Evolutionary conservation across 2,888 invertebrate species (phyloP), one percentile per base, ranked within the genome.

Genomic region (Drosophila mimica): DNA sequence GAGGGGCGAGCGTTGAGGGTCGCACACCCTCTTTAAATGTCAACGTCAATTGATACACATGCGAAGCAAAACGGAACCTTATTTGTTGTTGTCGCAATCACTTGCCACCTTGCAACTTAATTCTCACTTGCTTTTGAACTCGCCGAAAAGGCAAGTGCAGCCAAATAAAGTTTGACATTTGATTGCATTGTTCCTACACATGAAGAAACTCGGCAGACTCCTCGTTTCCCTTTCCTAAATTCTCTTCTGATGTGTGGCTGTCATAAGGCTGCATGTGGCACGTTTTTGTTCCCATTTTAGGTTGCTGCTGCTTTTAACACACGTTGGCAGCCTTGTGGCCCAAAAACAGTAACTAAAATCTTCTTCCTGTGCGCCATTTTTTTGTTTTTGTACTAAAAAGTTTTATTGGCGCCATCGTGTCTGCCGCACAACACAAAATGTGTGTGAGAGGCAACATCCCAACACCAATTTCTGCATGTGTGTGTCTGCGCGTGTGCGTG

Each of bases 321-420:
- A 52, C 3, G 8, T 28, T 17, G n/a, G 4, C 28, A 4, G 20
- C 54, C 28, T 6, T 15, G 28, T 30, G 25, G 17, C 31, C 34
- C 11, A 36, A 40, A 43, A 74, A 70, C 54, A 74, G 62, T 70
- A 65, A 79, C 79, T 67, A 71, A 33, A 66, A 48, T 52, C 46
- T 25, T 62, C 65, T 61, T 53, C 40, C 53, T 61, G 49, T 56
- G 20, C 43, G 51, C 33, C 38, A 59, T 63, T 75, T 74, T 60
- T 54, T 49, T 20, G 28, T 54, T 13, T 13, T 61, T 77, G 51
- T 40, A 65, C 65, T 67, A 78, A 74, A 76, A 88, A 86, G 74
- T 88, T 88, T 88, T 88, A 86, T 83, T 86, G 87, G 82, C 88
- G 87, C 87, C 87, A 81, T 79, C 88, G 65, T 81, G 87, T 87